phyloP scores from a whole-genome alignment of 92 coral and sea anemone species.

The Porites evermanni region DNA sequence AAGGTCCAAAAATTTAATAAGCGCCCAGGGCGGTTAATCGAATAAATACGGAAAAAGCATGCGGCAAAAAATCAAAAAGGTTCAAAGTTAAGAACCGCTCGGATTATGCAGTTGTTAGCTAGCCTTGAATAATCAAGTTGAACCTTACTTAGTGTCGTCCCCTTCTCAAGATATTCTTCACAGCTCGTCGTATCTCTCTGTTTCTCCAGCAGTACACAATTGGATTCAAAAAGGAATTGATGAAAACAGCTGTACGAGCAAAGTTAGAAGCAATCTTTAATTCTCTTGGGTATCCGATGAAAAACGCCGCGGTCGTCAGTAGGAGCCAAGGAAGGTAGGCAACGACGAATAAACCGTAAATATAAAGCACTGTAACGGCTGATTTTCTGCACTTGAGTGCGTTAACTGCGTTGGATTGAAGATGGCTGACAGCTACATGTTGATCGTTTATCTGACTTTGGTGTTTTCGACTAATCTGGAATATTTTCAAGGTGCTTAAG shows the following conservation, averaged over 20 bases:
- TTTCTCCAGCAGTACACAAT: too few relatives aligned
- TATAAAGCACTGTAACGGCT: conserved; percentile 34
- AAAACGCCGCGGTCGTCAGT: conserved; percentile 7
- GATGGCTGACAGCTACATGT: neutral
- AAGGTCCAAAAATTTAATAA: too few relatives aligned
- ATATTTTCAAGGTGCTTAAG: conserved; percentile 24
- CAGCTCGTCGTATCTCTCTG: too few relatives aligned
- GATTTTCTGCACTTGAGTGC: neutral
- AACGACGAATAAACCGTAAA: neutral
- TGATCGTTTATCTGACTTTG: conserved; percentile 8
- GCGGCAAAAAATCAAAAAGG: neutral
- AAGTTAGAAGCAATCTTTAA: too few relatives aligned
- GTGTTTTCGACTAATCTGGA: conserved; percentile 22
- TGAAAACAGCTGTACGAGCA: too few relatives aligned
- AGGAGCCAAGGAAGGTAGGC: conserved; percentile 24
- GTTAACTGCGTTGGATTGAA: neutral
- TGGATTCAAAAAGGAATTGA: too few relatives aligned
- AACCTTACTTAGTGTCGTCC: too few relatives aligned
- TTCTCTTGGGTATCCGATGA: neutral
- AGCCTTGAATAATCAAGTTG: too few relatives aligned
- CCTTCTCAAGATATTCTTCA: too few relatives aligned
- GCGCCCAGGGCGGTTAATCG: too few relatives aligned
- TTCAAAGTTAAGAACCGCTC: neutral
- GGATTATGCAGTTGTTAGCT: too few relatives aligned
- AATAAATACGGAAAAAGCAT: too few relatives aligned